Percentiles rank a stretch among this genome's conserved stretches.
Evolutionary conservation across 2,888 invertebrate genomes (phyloP).

Genomic region (Philereme vetulata): DNA sequence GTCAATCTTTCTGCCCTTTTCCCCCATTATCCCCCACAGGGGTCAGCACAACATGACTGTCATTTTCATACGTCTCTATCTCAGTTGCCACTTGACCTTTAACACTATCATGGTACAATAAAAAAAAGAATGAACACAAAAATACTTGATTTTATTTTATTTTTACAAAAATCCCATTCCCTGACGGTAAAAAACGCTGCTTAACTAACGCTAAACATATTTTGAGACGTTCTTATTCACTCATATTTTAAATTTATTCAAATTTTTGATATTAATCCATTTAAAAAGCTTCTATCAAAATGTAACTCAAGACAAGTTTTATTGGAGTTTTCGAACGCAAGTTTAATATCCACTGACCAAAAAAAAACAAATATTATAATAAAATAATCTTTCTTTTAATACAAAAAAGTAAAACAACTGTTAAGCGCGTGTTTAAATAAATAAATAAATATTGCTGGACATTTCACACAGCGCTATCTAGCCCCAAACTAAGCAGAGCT

Average conservation of each 20-base stretch:
- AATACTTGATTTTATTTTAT: constrained; percentile 55
- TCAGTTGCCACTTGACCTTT: too few relatives aligned
- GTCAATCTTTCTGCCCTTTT: too few relatives aligned
- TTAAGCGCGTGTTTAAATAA: too few relatives aligned
- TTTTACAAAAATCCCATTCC: constrained; percentile 64
- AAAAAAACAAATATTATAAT: constrained; percentile 39
- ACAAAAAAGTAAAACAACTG: too few relatives aligned
- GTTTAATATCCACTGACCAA: constrained; percentile 8
- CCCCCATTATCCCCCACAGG: too few relatives aligned
- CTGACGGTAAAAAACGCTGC: constrained; percentile 50
- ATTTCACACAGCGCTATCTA: too few relatives aligned
- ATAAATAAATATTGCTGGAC: too few relatives aligned
- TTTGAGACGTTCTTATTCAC: constrained; percentile 46
- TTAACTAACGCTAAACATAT: constrained; percentile 58
- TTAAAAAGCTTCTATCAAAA: constrained; percentile 33
- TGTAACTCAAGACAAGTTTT: constrained; percentile 25
- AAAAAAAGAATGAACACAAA: constrained; percentile 39
- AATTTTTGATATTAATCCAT: constrained; percentile 34
- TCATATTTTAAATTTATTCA: constrained; percentile 40
- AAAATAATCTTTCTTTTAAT: constrained; percentile 16
- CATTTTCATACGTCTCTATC: too few relatives aligned
- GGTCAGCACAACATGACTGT: too few relatives aligned
- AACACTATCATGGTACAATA: background rate
- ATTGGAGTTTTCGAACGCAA: constrained; percentile 2
- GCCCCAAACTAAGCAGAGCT: too few relatives aligned